A percentile compares a stretch with the other conserved stretches of the same genome.
phyloP scores from a whole-genome alignment of 2,797 vertebrate species.

The Lithobates pipiens region DNA sequence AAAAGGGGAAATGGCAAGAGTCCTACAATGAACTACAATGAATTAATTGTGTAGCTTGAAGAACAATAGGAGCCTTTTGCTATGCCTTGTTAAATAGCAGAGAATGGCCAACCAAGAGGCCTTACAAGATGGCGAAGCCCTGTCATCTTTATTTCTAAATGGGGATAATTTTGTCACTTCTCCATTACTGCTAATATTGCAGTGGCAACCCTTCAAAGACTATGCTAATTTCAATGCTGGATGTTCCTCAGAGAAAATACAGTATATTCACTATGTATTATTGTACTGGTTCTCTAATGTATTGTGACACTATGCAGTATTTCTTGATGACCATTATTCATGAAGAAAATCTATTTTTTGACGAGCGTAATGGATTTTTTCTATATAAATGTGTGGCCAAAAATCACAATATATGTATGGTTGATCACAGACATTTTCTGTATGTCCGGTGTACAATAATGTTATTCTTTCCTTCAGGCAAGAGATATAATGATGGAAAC shows the following conservation, averaged over 20 bases:
- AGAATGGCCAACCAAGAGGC: slow-evolving; percentile 63
- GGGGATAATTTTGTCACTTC: slow-evolving; percentile 48
- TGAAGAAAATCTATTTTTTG: slow-evolving; percentile 74
- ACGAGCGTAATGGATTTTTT: slow-evolving; percentile 70
- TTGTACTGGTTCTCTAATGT: slow-evolving; percentile 64
- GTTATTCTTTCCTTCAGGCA: slow-evolving; percentile 78
- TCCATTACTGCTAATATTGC: slow-evolving; percentile 63
- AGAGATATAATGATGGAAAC: slow-evolving; percentile 72
- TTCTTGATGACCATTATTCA: slow-evolving; percentile 72
- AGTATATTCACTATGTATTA: slow-evolving; percentile 66
- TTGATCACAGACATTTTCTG: slow-evolving; percentile 63
- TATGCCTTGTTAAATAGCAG: slow-evolving; percentile 57
- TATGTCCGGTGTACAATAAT: slow-evolving; percentile 70
- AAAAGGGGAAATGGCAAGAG: slow-evolving; percentile 54
- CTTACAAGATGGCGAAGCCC: slow-evolving; percentile 63
- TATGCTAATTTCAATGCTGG: slow-evolving; percentile 70
- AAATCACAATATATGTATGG: slow-evolving; percentile 61
- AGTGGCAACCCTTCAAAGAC: slow-evolving; percentile 67
- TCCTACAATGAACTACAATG: slow-evolving; percentile 50
- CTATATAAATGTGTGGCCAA: slow-evolving; percentile 62
- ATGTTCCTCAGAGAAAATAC: slow-evolving; percentile 62
- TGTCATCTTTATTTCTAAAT: slow-evolving; percentile 61
- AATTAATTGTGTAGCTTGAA: slow-evolving; percentile 38
- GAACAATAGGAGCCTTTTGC: slow-evolving; percentile 59
- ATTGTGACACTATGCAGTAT: slow-evolving; percentile 63